Base-by-base conservation (phyloP, 2,113 vertebrate species). In the Pangasianodon hypophthalmus region DNA sequence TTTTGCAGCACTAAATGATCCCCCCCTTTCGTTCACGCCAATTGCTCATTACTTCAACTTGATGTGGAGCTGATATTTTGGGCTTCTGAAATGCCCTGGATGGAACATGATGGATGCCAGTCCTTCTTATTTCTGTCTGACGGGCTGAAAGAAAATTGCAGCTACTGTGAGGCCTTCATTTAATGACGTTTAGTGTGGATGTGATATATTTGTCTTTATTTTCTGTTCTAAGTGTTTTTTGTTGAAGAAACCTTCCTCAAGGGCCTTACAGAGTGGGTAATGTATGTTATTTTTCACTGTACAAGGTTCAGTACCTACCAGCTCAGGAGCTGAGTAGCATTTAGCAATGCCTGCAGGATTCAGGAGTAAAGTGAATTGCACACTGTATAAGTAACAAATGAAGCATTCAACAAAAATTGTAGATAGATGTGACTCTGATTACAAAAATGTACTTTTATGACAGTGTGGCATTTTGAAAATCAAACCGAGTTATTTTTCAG, bases 51-150 rank as follows among this genome's bases (percentile, higher is more conserved):
- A 77, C 54, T 64, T 64, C 6, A 58, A 26, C n/a, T 50, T 32
- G 26, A 50, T 3, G 3, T 56, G 37, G 21, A 24, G 52, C 24
- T 71, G 41, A 75, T 75, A 84, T 83, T 46, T 88, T n/a, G 67
- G 67, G 60, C 21, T 75, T 89, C 24, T 85, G 19, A 75, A 75
- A 75, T 84, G 41, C 88, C 88, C 83, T 62, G 50, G 50, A 69
- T 54, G 58, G 44, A 48, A 86, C 73, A 44, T 85, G 82, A 80
- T 67, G 56, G 69, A 85, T 86, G 88, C 88, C 56, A 85, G 83
- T 11, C 56, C 58, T 80, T 80, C 46, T 41, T 21, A 62, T 80
- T 90, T 80, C 46, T 69, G 60, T n/a, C 60, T 86, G 71, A 85
- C 16, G 8, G 73, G 24, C 24, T 85, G 84, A 86, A 41, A 64